phyloP scores from a whole-genome alignment of 1,140 invertebrate species.

The Dinoponera quadriceps region DNA sequence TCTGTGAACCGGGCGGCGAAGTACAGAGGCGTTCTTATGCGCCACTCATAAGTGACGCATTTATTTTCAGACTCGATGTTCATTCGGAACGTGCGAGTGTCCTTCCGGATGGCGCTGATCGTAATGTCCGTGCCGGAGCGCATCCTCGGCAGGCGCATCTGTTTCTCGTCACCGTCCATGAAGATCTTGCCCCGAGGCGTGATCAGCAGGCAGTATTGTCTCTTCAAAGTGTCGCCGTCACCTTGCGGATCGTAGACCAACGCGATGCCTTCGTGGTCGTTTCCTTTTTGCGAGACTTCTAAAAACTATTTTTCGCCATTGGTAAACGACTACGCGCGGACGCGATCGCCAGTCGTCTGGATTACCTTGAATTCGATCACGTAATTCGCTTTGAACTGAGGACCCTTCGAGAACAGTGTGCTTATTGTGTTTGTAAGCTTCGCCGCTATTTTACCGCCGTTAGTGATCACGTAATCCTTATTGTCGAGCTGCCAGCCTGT shows the following conservation, averaged over 20 bases:
- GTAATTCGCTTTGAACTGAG: constrained; percentile 71
- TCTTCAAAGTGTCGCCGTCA: constrained; percentile 60
- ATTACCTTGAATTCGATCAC: constrained; percentile 75
- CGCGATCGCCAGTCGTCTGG: neutral
- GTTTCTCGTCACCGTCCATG: constrained; percentile 74
- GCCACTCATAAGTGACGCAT: constrained; percentile 75
- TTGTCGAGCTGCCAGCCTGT: constrained; percentile 35
- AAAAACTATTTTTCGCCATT: constrained; percentile 67
- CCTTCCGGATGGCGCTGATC: constrained; percentile 65
- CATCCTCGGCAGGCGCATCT: constrained; percentile 72
- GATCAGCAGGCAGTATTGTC: constrained; percentile 65
- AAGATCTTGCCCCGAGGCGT: constrained; percentile 73
- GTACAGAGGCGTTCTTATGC: constrained; percentile 68
- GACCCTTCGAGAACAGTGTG: constrained; percentile 66
- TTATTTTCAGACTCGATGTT: constrained; percentile 74
- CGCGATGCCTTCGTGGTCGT: constrained; percentile 70
- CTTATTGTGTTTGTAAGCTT: constrained; percentile 61
- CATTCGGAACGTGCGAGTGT: constrained; percentile 66
- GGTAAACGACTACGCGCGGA: neutral
- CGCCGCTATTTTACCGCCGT: constrained; percentile 8
- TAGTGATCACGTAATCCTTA: constrained; percentile 34
- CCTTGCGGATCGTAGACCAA: constrained; percentile 59
- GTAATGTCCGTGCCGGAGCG: constrained; percentile 59
- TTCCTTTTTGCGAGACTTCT: constrained; percentile 60
- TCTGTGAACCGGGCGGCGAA: constrained; percentile 71